Percentiles rank a stretch among this genome's conserved stretches.
Conservation (phyloP, 2,797 vertebrate species). For the Pseudopleuronectes americanus region DNA sequence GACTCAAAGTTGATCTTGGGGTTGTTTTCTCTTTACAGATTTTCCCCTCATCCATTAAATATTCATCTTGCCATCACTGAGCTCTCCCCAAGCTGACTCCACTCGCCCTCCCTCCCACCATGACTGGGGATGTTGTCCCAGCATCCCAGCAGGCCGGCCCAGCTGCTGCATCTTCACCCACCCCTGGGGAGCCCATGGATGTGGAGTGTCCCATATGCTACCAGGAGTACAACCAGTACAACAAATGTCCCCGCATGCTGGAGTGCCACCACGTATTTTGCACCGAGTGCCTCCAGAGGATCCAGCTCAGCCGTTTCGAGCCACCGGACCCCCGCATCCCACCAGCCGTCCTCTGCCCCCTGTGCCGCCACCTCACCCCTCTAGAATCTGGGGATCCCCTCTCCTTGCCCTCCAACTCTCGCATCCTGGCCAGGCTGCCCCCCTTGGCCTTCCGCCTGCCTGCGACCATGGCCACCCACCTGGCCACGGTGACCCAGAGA, state of each 20-base stretch:
- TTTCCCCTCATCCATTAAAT: constrained; percentile 8
- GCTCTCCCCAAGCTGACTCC: background rate
- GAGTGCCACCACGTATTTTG: constrained; percentile 86
- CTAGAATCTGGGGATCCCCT: constrained; percentile 69
- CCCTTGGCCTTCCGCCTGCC: constrained; percentile 67
- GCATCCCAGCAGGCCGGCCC: constrained; percentile 36
- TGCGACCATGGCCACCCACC: constrained; percentile 36
- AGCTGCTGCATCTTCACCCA: constrained; percentile 19
- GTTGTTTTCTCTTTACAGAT: constrained; percentile 50
- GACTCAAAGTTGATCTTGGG: constrained; percentile 19
- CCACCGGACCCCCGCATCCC: constrained; percentile 44
- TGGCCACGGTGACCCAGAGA: constrained; percentile 78
- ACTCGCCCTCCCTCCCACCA: constrained; percentile 23
- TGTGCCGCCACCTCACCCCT: constrained; percentile 83
- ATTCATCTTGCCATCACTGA: constrained; percentile 3
- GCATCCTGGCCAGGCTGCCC: constrained; percentile 76
- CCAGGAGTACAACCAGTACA: constrained; percentile 84
- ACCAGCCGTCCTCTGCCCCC: constrained; percentile 80
- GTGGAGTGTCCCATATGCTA: constrained; percentile 86
- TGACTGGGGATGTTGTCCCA: constrained; percentile 57
- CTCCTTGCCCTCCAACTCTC: constrained; percentile 80
- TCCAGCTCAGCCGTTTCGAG: constrained; percentile 75
- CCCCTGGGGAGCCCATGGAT: constrained; percentile 73
- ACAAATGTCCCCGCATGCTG: constrained; percentile 83
- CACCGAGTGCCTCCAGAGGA: constrained; percentile 84